These are phyloP conservation scores for Tethea ocularis DNA, from an alignment of 2,888 invertebrate genomes.

Conservation along the genomic window DNA sequence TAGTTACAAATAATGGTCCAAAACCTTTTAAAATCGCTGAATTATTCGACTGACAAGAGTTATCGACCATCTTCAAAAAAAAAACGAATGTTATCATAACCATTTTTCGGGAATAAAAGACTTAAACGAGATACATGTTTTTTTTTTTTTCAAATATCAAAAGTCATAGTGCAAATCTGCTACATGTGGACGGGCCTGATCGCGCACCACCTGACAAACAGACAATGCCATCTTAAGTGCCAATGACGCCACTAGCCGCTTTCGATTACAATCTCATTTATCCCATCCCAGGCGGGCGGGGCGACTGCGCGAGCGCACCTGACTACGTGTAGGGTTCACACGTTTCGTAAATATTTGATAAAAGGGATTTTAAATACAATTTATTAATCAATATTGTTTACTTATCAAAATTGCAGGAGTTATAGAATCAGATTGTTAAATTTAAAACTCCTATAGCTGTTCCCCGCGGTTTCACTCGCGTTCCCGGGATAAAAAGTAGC, in stretches of 20 bases:
- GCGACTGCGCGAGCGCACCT: conserved; percentile 1
- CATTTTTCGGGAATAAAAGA: conserved; percentile 1
- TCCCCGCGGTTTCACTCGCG: too few species aligned
- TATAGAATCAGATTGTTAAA: too few species aligned
- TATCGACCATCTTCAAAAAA: too few species aligned
- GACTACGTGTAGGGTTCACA: neutral
- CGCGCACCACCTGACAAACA: conserved; percentile 11
- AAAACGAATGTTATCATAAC: neutral
- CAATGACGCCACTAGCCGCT: conserved; percentile 24
- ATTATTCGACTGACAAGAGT: neutral
- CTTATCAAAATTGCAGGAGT: too few species aligned
- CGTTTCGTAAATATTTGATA: neutral
- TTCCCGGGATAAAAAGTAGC: too few species aligned
- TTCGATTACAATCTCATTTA: conserved; percentile 22
- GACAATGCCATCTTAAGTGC: conserved; percentile 13
- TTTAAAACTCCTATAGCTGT: too few species aligned
- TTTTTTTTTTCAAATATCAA: neutral
- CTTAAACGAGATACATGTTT: neutral
- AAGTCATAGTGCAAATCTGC: neutral
- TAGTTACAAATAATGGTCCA: too few species aligned
- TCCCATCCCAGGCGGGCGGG: conserved; percentile 8
- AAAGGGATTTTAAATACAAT: too few species aligned
- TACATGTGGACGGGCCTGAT: neutral
- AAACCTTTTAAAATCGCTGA: too few species aligned
- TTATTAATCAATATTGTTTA: too few species aligned